A percentile compares a stretch with the other conserved stretches of the same genome.
Conservation (phyloP, 2,113 vertebrate genomes). For the Eupsittula cactorum region DNA sequence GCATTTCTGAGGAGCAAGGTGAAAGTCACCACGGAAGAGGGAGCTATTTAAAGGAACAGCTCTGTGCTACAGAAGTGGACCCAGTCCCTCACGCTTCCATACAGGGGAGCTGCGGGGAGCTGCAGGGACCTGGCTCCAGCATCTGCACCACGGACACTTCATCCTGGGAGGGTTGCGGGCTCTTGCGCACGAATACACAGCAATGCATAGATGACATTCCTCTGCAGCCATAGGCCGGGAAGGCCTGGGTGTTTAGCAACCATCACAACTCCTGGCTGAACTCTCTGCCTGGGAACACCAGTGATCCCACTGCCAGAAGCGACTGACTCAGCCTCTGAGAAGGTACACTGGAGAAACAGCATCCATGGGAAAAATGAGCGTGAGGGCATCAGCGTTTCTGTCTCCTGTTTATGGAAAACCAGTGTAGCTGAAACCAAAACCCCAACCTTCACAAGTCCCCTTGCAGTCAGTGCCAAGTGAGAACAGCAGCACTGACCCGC, state of each 20-base stretch:
- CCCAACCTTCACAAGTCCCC: neutral
- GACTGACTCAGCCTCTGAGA: slow-evolving; percentile 27
- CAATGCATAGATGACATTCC: neutral
- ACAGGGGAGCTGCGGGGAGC: neutral
- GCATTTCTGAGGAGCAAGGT: neutral
- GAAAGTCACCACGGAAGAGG: accelerated
- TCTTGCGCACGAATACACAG: neutral
- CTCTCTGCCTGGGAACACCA: slow-evolving; percentile 36
- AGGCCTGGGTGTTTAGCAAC: slow-evolving; percentile 9
- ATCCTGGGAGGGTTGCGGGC: neutral
- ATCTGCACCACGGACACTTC: neutral
- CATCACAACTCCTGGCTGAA: slow-evolving; percentile 63
- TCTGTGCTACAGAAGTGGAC: neutral
- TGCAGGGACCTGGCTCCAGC: neutral
- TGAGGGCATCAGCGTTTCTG: accelerated
- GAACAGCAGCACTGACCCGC: neutral
- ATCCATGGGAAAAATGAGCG: neutral
- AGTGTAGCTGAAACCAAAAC: accelerated
- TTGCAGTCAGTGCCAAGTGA: accelerated
- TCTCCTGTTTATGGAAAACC: neutral
- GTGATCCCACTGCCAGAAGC: slow-evolving; percentile 35
- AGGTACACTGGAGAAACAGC: slow-evolving; percentile 32
- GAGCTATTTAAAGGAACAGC: neutral
- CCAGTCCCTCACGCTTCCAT: neutral
- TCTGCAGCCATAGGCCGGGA: neutral